phyloP scores from a whole-genome alignment of 1,140 invertebrate genomes.

The Druon quercuslanigerum region DNA sequence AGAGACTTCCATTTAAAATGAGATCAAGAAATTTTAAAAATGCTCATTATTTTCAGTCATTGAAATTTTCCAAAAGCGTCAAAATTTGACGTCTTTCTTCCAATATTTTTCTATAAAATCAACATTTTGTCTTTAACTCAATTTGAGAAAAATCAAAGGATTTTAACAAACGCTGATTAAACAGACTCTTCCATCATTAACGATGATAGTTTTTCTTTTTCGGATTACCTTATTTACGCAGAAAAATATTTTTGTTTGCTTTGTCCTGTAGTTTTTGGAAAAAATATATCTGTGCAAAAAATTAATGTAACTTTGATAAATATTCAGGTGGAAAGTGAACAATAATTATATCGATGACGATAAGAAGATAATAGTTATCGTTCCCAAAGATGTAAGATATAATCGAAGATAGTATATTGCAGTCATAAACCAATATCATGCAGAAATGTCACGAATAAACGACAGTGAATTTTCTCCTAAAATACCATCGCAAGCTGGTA shows the following conservation, averaged over 20 bases:
- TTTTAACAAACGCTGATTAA: too few relatives aligned
- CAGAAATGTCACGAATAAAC: conserved; percentile 38
- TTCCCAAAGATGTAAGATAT: conserved; percentile 48
- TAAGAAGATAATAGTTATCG: conserved; percentile 54
- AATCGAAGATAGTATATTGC: conserved; percentile 40
- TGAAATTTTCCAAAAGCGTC: too few relatives aligned
- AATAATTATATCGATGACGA: conserved; percentile 26
- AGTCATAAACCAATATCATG: background rate
- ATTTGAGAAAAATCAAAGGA: too few relatives aligned
- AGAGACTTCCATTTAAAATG: too few relatives aligned
- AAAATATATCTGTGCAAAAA: background rate
- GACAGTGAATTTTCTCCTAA: conserved; percentile 28
- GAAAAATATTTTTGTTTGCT: conserved; percentile 6
- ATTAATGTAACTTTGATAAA: background rate
- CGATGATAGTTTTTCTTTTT: too few relatives aligned
- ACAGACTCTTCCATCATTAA: too few relatives aligned
- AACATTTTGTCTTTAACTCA: too few relatives aligned
- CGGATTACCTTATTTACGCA: too few relatives aligned
- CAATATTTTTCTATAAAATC: too few relatives aligned
- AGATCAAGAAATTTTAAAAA: too few relatives aligned
- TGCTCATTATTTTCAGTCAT: too few relatives aligned
- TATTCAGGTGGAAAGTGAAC: background rate
- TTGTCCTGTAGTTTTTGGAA: background rate
- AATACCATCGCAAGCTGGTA: background rate
- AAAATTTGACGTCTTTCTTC: too few relatives aligned